A percentile compares a stretch with the other conserved stretches of the same genome.
These are phyloP conservation scores for Diprion similis DNA, from an alignment of 1,140 invertebrate species.

Conservation along the genomic window DNA sequence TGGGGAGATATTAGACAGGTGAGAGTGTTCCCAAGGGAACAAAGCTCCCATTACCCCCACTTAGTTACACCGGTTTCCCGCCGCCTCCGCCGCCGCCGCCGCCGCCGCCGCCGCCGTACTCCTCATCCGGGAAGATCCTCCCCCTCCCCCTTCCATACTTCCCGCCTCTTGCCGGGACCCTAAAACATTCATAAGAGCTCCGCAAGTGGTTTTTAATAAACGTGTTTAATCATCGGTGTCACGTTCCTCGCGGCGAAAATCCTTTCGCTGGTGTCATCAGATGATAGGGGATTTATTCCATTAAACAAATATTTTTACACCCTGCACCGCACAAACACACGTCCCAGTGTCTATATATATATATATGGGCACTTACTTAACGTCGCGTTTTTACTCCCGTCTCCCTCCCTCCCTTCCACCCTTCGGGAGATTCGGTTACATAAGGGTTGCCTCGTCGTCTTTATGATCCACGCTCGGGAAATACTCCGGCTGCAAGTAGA, in stretches of 20 bases:
- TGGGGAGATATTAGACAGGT: constrained; percentile 57
- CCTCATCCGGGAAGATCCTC: neutral
- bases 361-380: neutral
- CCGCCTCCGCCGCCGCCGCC: constrained; percentile 34
- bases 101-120: constrained; percentile 32
- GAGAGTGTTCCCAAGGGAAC: constrained; percentile 55
- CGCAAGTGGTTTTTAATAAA: constrained; percentile 57
- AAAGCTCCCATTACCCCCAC: constrained; percentile 52
- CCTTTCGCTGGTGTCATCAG: neutral
- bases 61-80: constrained; percentile 41
- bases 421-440: neutral
- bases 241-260: constrained; percentile 34
- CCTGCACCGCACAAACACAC: no score
- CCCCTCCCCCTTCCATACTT: constrained; percentile 8
- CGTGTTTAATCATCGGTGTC: constrained; percentile 54
- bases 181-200: constrained; percentile 52
- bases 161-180: constrained; percentile 18
- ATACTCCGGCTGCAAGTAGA: no score
- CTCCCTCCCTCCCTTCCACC: no score
- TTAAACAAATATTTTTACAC: neutral
- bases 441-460: neutral
- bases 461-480: no score
- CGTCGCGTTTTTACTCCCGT: neutral
- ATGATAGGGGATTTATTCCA: neutral
- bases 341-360: no score